These are phyloP conservation scores for Lithobates sylvaticus DNA, from an alignment of 2,797 vertebrate species.

Conservation along the genomic window DNA sequence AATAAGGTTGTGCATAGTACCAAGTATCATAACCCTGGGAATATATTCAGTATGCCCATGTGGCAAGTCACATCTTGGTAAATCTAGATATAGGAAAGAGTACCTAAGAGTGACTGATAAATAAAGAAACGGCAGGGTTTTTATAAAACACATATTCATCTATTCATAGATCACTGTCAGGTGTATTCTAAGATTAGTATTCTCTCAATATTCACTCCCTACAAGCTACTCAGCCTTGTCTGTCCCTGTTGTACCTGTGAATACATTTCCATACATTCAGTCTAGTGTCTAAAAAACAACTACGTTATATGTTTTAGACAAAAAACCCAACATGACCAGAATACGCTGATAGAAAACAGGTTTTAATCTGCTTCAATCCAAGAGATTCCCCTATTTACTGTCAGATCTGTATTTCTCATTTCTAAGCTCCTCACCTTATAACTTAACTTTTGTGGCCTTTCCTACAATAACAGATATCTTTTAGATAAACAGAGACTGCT, in stretches of 20 bases:
- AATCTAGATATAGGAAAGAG: neutral
- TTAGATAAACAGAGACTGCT: too few relatives aligned
- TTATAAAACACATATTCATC: conserved; percentile 32
- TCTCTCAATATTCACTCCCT: conserved; percentile 34
- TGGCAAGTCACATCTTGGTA: neutral
- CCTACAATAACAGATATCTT: too few relatives aligned
- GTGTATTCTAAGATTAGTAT: conserved; percentile 53
- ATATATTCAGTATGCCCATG: neutral
- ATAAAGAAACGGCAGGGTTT: conserved; percentile 1
- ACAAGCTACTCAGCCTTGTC: conserved; percentile 1
- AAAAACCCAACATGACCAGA: neutral
- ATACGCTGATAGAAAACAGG: neutral
- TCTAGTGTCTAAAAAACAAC: conserved; percentile 19
- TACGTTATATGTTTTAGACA: neutral
- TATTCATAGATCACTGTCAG: conserved; percentile 40
- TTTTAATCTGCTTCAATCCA: too few relatives aligned
- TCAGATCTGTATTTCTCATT: too few relatives aligned
- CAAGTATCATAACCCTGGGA: neutral
- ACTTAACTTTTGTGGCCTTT: too few relatives aligned
- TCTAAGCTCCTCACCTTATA: too few relatives aligned
- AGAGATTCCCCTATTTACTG: too few relatives aligned
- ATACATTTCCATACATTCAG: conserved; percentile 39
- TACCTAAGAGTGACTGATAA: neutral
- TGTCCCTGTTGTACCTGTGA: conserved; percentile 34
- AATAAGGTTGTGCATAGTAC: neutral